Base-by-base conservation (phyloP, 2,888 invertebrate species). In the Melanotus villosus region DNA sequence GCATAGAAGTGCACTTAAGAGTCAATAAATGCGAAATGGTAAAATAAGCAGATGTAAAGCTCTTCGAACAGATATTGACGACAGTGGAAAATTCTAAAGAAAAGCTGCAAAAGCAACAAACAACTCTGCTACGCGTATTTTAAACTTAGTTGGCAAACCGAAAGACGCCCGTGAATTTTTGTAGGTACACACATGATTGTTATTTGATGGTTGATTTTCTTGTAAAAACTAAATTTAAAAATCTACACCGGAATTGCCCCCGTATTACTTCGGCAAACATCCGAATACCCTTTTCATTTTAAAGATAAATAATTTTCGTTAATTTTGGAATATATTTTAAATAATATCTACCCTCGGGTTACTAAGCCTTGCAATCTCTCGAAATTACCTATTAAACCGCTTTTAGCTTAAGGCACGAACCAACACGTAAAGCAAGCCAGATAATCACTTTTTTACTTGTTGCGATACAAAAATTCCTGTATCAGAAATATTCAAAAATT, bases 1-100 rank as follows among this genome's bases (percentile, higher is more conserved):
- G 59, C 43, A 45, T 45, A 60, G 19, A 34, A 56, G 59, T 60
- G 45, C 59, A 60, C 59, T 60, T 60, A 60, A 47, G 19, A 45
- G 32, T 34, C 32, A 34, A 60, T 60, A 60, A 60, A 60, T 47
- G 45, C 47, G 59, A 45, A 60, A 60, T 60, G 7, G 30, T 21
- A 12, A 60, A 60, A 60, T 60, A 45, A 60, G 45, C 59, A 34
- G 36, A 56, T 36, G 56, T 52, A 47, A 47, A 47, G 47, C 47
- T 10, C 47, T 21, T 23, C 21, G 5, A 47, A 23, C 23, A 47
- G 21, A 47, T 47, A 47, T 47, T 47, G 47, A 10, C 47, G 12
- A 18, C 47, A n/a, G n/a, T n/a, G 21, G 19, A 47, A 19, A 47
- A 47, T 47, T 47, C 23, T 12, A 18, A 18, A 23, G 19, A 18